Percentiles rank a stretch among this genome's conserved stretches.
phyloP scores from a whole-genome alignment of 2,797 vertebrate species.

The Notoglanidium macrostoma region DNA sequence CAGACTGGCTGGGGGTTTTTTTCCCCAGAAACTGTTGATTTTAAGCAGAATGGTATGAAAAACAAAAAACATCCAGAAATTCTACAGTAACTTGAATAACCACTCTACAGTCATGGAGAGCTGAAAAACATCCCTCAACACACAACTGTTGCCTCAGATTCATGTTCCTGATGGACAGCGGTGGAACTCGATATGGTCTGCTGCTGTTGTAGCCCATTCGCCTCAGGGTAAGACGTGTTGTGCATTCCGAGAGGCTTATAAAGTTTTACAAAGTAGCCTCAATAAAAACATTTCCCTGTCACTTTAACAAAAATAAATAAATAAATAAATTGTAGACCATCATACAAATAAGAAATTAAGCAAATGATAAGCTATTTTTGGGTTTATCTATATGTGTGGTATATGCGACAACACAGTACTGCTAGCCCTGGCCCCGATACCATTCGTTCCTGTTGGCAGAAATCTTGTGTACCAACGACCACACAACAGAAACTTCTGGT shows the following conservation, averaged over 20 bases:
- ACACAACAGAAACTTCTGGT: background rate
- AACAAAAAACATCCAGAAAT: background rate
- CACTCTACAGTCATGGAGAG: background rate
- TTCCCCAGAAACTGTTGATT: background rate
- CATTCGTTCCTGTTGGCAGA: background rate
- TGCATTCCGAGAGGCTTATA: background rate
- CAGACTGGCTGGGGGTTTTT: background rate
- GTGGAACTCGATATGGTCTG: background rate
- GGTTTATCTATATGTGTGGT: no score
- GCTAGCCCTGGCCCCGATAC: background rate
- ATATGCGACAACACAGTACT: background rate
- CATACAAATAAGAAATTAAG: conserved; percentile 5
- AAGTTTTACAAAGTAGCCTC: background rate
- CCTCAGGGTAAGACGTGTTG: background rate
- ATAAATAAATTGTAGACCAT: background rate
- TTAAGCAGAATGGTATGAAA: background rate
- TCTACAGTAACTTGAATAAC: background rate
- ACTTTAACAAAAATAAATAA: background rate
- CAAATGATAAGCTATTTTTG: background rate
- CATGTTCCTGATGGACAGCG: background rate
- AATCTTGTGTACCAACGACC: background rate
- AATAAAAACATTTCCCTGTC: background rate
- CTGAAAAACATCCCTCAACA: background rate
- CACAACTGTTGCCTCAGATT: background rate
- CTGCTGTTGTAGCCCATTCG: background rate